A percentile compares a stretch with the other conserved stretches of the same genome.
phyloP scores from a whole-genome alignment of 2,113 vertebrate species.

The Dipodomys stephensi region DNA sequence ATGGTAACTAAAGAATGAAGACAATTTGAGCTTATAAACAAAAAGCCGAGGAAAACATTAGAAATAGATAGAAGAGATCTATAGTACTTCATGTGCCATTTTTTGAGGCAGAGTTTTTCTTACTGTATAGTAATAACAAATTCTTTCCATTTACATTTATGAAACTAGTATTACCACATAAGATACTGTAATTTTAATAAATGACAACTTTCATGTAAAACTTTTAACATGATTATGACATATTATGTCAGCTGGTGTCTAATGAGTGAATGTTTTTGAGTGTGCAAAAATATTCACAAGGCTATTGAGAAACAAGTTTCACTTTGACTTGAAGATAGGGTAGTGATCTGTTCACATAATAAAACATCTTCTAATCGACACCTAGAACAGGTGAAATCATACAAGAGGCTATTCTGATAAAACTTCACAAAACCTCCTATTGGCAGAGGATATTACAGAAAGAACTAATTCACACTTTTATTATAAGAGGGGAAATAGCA shows the following conservation, averaged over 20 bases:
- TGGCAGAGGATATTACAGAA: conserved; percentile 23
- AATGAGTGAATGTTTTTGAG: neutral
- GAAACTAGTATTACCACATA: neutral
- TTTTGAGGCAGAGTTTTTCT: neutral
- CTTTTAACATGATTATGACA: neutral
- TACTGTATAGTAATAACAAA: neutral
- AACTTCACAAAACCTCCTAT: neutral
- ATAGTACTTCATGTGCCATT: neutral
- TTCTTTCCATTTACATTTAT: neutral
- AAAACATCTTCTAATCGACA: neutral
- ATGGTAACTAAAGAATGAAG: neutral
- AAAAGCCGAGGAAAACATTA: neutral
- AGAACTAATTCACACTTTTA: conserved; percentile 21
- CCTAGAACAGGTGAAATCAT: neutral
- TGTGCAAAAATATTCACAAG: neutral
- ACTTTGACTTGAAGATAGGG: neutral
- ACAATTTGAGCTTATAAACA: neutral
- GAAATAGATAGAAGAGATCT: neutral
- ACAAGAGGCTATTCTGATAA: neutral
- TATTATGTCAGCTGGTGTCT: neutral
- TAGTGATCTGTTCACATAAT: neutral
- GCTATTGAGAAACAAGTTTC: neutral
- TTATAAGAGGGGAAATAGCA: neutral
- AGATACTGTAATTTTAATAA: neutral
- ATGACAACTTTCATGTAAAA: neutral